phyloP scores from a whole-genome alignment of 2,888 invertebrate genomes.

The Hyposoter didymator region DNA sequence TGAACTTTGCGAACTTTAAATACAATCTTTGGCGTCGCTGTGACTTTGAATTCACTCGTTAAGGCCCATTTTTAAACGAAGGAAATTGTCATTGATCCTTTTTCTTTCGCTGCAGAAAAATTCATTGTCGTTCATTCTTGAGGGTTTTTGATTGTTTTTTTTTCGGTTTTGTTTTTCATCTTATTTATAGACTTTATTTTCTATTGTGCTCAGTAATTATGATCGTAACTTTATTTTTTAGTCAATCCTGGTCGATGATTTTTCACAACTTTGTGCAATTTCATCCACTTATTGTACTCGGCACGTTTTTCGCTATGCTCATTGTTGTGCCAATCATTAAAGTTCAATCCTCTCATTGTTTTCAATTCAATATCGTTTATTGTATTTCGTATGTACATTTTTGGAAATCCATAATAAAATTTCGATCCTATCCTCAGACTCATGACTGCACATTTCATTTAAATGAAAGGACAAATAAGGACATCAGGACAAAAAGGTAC shows the following conservation, averaged over 20 bases:
- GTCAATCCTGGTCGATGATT: background rate
- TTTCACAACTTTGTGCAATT: background rate
- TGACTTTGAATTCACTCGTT: background rate
- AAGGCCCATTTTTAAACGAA: background rate
- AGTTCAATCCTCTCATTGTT: background rate
- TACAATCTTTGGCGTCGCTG: background rate
- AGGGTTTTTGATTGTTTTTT: background rate
- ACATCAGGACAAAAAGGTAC: background rate
- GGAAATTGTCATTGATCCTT: background rate
- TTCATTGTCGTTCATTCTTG: background rate
- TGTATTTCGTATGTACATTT: background rate
- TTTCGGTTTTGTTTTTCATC: background rate
- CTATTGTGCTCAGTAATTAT: background rate
- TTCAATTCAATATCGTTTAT: background rate
- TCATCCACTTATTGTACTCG: background rate
- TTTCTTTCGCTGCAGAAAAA: background rate
- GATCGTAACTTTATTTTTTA: background rate
- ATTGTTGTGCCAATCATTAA: constrained; percentile 5
- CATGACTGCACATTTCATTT: background rate
- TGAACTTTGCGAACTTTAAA: background rate
- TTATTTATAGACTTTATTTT: background rate
- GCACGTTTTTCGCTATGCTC: constrained; percentile 1
- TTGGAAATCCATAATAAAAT: background rate
- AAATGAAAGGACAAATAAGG: too few species aligned
- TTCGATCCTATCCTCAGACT: background rate